A percentile compares a stretch with the other conserved stretches of the same genome.
Evolutionary conservation across 2,888 invertebrate species (phyloP).

Genomic region (Cacoxenus indagator): DNA sequence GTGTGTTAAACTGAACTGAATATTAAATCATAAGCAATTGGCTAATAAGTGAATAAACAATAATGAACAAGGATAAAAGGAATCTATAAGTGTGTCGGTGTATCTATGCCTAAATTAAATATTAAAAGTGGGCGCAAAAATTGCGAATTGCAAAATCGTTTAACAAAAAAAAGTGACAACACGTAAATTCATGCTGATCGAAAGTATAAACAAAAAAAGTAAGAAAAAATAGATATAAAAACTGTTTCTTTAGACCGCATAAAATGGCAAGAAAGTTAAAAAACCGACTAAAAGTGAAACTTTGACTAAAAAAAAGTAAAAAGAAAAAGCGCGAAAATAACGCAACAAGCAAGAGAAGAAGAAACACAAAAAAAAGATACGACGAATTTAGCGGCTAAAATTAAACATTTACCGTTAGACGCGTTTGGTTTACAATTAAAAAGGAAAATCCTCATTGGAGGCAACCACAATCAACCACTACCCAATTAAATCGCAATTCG

Average conservation of each 20-base stretch:
- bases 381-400: conserved; percentile 1
- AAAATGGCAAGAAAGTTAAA: not conserved
- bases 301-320: not conserved
- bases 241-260: not conserved
- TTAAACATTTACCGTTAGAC: conserved; percentile 2
- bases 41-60: conserved; percentile 27
- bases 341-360: not conserved
- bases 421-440: not conserved
- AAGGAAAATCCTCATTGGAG: not conserved
- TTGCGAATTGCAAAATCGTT: not conserved
- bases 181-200: conserved; percentile 3
- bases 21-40: conserved; percentile 25
- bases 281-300: conserved; percentile 18
- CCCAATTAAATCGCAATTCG: too few species aligned
- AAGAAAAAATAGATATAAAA: not conserved
- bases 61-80: conserved; percentile 14
- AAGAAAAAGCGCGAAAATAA: conserved; percentile 1
- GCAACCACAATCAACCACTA: too few species aligned
- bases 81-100: not conserved
- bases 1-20: not conserved
- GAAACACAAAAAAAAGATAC: conserved; percentile 5
- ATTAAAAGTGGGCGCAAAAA: not conserved
- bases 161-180: conserved; percentile 9
- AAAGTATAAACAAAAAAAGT: conserved; percentile 8
- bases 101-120: too few species aligned